phyloP scores from a whole-genome alignment of 1,140 invertebrate species.

The Brachionus plicatilis region DNA sequence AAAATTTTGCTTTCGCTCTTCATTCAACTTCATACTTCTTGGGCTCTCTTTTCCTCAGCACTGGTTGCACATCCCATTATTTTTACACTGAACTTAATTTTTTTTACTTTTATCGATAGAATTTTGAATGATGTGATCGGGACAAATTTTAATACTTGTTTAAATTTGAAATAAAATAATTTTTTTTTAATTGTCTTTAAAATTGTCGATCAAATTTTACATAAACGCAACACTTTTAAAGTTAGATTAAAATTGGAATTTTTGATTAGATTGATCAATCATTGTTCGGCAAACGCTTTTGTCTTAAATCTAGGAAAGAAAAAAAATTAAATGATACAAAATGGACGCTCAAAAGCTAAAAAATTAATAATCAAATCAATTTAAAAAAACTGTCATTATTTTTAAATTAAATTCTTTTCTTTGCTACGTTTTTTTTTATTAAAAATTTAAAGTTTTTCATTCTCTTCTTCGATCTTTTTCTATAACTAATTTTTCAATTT shows the following conservation, averaged over 20 bases:
- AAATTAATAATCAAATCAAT: background rate
- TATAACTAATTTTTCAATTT: constrained; percentile 23
- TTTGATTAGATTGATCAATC: background rate
- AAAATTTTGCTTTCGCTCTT: too few species aligned
- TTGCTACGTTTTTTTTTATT: background rate
- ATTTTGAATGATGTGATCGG: background rate
- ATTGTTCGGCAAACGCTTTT: background rate
- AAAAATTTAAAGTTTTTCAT: constrained; percentile 9
- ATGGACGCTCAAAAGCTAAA: background rate
- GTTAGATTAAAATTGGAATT: background rate
- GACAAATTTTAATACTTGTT: background rate
- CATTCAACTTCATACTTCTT: background rate
- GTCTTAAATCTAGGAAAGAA: background rate
- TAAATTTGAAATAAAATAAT: background rate
- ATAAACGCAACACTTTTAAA: background rate
- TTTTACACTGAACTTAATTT: background rate
- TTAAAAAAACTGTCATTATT: background rate
- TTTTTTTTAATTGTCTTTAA: background rate
- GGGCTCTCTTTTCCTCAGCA: constrained; percentile 38
- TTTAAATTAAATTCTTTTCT: background rate
- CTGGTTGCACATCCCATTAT: constrained; percentile 41
- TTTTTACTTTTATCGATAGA: constrained; percentile 26
- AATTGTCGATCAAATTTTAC: background rate
- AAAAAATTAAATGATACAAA: background rate
- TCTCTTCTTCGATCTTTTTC: background rate